These are phyloP conservation scores for Tetropium fuscum DNA, from an alignment of 2,888 invertebrate species.

Conservation along the genomic window DNA sequence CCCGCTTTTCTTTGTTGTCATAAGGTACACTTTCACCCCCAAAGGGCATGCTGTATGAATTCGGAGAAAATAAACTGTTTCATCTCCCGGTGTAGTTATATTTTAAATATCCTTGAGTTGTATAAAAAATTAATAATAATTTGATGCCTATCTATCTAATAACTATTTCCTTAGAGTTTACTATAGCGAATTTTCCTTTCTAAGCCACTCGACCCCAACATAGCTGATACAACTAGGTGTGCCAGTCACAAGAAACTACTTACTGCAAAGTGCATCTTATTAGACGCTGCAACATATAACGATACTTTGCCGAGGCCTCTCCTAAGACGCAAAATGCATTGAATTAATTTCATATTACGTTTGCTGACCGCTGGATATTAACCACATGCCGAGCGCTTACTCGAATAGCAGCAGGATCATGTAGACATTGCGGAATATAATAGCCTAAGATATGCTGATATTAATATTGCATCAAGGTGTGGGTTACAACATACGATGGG, in stretches of 20 bases:
- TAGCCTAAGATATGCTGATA: constrained; percentile 20
- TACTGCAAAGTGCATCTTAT: constrained; percentile 17
- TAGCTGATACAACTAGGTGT: neutral
- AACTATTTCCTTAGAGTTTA: neutral
- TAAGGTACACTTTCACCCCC: too few species aligned
- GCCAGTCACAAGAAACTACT: constrained; percentile 9
- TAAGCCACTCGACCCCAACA: neutral
- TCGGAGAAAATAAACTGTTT: too few species aligned
- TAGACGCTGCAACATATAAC: constrained; percentile 20
- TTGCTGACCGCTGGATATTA: constrained; percentile 23
- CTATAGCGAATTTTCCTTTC: constrained; percentile 6
- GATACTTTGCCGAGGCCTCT: constrained; percentile 20
- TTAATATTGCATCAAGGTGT: constrained; percentile 24
- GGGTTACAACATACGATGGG: constrained; percentile 7
- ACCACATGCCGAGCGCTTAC: constrained; percentile 17
- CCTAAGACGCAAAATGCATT: constrained; percentile 17
- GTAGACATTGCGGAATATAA: constrained; percentile 19
- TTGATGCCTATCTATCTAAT: neutral
- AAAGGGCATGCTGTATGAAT: too few species aligned
- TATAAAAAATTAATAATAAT: too few species aligned
- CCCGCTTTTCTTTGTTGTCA: too few species aligned
- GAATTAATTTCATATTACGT: constrained; percentile 26
- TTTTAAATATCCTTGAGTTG: too few species aligned
- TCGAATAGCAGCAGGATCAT: constrained; percentile 18
- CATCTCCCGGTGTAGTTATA: too few species aligned